Conservation (phyloP, 2,888 invertebrate genomes). For the Stratiomys singularior region DNA sequence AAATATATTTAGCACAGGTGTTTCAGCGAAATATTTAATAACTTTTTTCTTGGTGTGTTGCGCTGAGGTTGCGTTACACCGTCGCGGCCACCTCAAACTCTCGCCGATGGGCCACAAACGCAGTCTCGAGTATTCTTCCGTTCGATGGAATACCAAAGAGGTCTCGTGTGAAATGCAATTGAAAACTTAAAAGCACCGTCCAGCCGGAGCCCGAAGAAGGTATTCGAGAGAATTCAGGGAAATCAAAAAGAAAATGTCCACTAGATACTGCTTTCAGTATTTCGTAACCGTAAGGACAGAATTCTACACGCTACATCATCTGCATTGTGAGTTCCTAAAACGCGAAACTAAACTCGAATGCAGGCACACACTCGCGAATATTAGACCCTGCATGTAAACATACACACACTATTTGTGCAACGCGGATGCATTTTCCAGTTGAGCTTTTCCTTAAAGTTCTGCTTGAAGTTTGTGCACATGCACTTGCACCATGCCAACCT, state of each 20-base stretch:
- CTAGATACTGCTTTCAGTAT: constrained; percentile 28
- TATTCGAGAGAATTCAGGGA: background rate
- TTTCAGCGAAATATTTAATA: constrained; percentile 6
- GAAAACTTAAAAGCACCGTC: background rate
- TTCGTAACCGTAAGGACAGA: constrained; percentile 31
- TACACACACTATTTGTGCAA: background rate
- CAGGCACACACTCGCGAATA: constrained; percentile 20
- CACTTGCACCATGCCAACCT: background rate
- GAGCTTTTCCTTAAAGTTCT: constrained; percentile 39
- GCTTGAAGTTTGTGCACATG: constrained; percentile 10
- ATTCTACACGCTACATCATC: constrained; percentile 34
- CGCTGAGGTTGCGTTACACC: background rate
- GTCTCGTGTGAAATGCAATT: no score
- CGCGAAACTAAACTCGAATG: constrained; percentile 17
- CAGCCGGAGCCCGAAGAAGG: background rate
- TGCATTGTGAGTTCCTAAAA: constrained; percentile 27
- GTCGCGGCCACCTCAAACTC: background rate
- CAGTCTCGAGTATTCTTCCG: no score
- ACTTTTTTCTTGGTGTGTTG: background rate
- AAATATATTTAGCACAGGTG: constrained; percentile 26
- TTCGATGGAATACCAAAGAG: no score
- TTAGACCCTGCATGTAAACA: constrained; percentile 38
- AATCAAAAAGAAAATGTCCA: background rate
- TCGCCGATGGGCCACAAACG: background rate
- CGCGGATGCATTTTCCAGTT: constrained; percentile 12